phyloP scores from a whole-genome alignment of 37 sponge, comb jelly and placozoan genomes.

The Halichondria panicea region DNA sequence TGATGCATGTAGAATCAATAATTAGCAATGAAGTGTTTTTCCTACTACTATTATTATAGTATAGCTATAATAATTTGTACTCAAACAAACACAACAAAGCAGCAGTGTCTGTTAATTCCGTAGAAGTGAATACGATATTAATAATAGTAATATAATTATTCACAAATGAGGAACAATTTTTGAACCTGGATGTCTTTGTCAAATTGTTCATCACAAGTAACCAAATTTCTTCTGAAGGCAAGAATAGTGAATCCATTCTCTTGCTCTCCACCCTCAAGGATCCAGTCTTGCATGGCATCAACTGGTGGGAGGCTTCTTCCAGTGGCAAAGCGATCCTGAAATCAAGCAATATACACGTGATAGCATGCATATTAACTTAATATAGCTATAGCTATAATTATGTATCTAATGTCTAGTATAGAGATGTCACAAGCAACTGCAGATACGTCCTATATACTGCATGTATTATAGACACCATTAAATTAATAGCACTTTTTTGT shows the following conservation, averaged over 20 bases:
- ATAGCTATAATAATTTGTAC: too few relatives aligned
- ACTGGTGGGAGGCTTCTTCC: neutral
- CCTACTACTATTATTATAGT: too few relatives aligned
- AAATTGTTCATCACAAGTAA: neutral
- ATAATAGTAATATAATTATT: too few relatives aligned
- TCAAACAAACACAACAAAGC: neutral
- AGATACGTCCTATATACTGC: too few relatives aligned
- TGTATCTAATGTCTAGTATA: too few relatives aligned
- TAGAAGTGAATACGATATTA: too few relatives aligned
- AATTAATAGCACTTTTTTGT: too few relatives aligned
- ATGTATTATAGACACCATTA: too few relatives aligned
- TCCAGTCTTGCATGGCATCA: neutral
- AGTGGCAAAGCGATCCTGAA: neutral
- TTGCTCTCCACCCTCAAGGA: neutral
- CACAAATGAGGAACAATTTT: neutral
- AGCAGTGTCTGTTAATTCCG: neutral
- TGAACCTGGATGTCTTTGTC: neutral
- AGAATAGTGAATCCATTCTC: neutral
- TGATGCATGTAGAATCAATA: neutral
- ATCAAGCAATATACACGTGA: too few relatives aligned
- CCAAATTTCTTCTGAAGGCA: neutral
- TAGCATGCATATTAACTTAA: too few relatives aligned
- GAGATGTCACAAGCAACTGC: too few relatives aligned
- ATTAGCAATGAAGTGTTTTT: neutral
- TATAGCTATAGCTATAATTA: too few relatives aligned